These are phyloP conservation scores for Avahi laniger DNA, from an alignment of 2,797 vertebrate genomes.

Conservation along the genomic window DNA sequence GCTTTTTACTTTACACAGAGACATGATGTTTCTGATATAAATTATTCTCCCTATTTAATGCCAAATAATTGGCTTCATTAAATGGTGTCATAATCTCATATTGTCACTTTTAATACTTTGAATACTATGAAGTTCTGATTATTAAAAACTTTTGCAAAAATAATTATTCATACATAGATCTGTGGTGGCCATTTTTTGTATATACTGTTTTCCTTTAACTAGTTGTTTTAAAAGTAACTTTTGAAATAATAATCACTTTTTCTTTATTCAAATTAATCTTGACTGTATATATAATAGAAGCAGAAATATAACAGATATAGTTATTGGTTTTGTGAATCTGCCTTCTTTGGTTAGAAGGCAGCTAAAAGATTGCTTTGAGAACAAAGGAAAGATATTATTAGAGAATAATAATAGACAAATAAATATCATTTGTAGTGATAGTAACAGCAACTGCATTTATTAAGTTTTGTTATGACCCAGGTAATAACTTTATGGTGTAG, in stretches of 20 bases:
- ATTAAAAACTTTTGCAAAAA: background rate
- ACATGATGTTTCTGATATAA: background rate
- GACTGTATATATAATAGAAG: background rate
- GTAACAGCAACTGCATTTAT: background rate
- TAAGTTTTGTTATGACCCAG: background rate
- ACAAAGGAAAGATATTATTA: background rate
- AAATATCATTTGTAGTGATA: background rate
- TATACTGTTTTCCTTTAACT: background rate
- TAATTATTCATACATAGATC: background rate
- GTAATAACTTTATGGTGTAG: background rate
- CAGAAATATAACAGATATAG: background rate
- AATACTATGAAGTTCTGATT: slow-evolving; percentile 9
- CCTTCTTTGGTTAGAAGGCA: slow-evolving; percentile 5
- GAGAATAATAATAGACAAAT: slow-evolving; percentile 15
- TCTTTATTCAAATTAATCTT: background rate
- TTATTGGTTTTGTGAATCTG: background rate
- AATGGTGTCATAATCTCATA: background rate
- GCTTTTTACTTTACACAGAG: background rate
- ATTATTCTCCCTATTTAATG: slow-evolving; percentile 37
- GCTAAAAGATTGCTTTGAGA: background rate
- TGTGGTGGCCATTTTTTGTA: background rate
- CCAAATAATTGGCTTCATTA: slow-evolving; percentile 13
- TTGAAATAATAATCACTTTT: background rate
- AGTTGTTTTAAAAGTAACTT: background rate
- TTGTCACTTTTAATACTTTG: slow-evolving; percentile 38